Evolutionary conservation across 2,113 vertebrate genomes (phyloP), one percentile per base, ranked within the genome.

Genomic region (Arothron firmamentum): DNA sequence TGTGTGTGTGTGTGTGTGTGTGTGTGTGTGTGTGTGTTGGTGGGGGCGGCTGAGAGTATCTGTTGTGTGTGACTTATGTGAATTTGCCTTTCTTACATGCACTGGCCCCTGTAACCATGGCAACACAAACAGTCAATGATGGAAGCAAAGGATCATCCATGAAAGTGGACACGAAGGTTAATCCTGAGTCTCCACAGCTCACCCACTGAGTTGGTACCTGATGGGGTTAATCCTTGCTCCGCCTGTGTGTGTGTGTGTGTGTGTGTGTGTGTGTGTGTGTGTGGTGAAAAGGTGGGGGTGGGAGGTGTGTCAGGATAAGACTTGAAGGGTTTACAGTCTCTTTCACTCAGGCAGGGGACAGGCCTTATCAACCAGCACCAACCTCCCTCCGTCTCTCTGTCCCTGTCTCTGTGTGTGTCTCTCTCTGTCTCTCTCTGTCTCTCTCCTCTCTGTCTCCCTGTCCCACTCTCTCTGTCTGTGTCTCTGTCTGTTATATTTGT

Each of bases 191-290:
- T 73, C 68, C 70, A 72, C 74, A 82, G 72, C 79, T 81, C 60
- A 51, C 72, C 72, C 83, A 87, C 80, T 84, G 80, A 86, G 86
- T 84, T 85, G 75, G 82, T 87, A 87, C 87, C 86, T 85, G 85
- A 73, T 20, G 53, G 70, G 84, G 82, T 86, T 86, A 87, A 89
- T 87, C 85, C 85, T 62, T 61, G 15, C 67, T 65, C 50, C 31
- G n/a, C 56, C 66, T 54, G 52, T 34, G 52, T 31, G 43, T 46
- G 34, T 51, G 61, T 67, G 63, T 67, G 55, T 62, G 60, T 59
- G 47, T 34, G 15, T 51, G 34, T 59, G 65, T 64, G 66, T 52
- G 43, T 50, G 59, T 53, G 48, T 61, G 51, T 48, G 52, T 75
- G 63, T 63, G 56, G 12, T 45, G 75, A 72, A 52, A 72, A 71